Evolutionary conservation across 1,140 invertebrate genomes (phyloP).

Genomic region (Aphelenchoides fujianensis): DNA sequence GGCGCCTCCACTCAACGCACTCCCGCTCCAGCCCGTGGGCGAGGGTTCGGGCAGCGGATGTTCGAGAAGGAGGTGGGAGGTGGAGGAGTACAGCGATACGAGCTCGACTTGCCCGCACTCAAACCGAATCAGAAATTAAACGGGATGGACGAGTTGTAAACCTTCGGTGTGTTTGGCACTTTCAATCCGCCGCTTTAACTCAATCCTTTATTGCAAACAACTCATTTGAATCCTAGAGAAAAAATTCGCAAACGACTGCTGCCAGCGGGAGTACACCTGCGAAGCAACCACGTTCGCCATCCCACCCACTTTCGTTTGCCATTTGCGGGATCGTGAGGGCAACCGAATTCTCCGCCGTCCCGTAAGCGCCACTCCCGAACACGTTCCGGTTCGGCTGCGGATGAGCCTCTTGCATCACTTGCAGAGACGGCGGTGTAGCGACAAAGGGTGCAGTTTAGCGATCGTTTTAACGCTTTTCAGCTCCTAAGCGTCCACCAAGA

Average conservation of each 20-base stretch:
- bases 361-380: background rate
- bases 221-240: constrained; percentile 15
- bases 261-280: background rate
- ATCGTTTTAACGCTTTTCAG: too few species aligned
- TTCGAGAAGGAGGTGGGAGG: constrained; percentile 6
- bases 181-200: background rate
- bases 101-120: background rate
- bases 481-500: too few species aligned
- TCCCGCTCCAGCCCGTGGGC: background rate
- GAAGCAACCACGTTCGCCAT: background rate
- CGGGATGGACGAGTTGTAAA: background rate
- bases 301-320: background rate
- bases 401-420: too few species aligned
- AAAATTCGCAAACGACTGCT: constrained; percentile 6
- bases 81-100: constrained; percentile 1
- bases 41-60: constrained; percentile 18
- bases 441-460: too few species aligned
- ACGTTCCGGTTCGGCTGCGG: constrained; percentile 27
- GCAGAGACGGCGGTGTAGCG: too few species aligned
- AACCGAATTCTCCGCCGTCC: background rate
- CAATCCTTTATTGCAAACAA: background rate
- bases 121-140: constrained; percentile 3
- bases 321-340: background rate
- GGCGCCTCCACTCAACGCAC: background rate
- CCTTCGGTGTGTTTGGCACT: background rate